Conservation (phyloP, 2,113 vertebrate species). For the Connochaetes taurinus region DNA sequence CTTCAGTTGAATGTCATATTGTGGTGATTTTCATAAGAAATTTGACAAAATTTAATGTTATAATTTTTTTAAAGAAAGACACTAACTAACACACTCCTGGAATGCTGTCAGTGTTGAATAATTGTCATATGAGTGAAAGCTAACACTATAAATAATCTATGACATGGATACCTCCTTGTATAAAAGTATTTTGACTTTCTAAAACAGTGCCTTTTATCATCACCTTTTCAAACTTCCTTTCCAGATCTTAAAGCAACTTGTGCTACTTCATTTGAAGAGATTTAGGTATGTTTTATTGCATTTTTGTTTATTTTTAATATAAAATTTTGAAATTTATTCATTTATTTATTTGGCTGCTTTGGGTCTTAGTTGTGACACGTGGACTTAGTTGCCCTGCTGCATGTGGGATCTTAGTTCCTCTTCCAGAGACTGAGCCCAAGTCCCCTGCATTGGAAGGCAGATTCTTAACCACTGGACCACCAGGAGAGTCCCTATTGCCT, state of each 20-base stretch:
- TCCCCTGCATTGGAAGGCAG: background rate
- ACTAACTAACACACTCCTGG: background rate
- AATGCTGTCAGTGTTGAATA: background rate
- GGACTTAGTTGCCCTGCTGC: background rate
- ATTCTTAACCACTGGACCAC: background rate
- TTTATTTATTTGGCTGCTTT: background rate
- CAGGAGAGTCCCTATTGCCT: background rate
- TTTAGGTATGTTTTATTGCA: background rate
- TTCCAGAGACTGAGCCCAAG: background rate
- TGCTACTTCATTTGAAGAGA: slow-evolving; percentile 1
- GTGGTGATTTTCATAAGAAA: background rate
- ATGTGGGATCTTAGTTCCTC: background rate
- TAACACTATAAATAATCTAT: background rate
- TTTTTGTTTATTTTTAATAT: background rate
- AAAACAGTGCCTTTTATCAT: background rate
- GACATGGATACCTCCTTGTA: background rate
- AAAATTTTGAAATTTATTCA: background rate
- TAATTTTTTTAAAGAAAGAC: background rate
- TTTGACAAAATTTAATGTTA: background rate
- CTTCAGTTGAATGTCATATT: background rate
- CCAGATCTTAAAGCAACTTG: background rate
- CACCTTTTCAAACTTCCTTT: background rate
- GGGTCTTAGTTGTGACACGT: background rate
- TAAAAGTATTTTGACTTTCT: slow-evolving; percentile 29
- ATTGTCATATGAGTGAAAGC: background rate